These are phyloP conservation scores for Cavia porcellus DNA, from an alignment of 2,113 vertebrate genomes.

Conservation along the genomic window DNA sequence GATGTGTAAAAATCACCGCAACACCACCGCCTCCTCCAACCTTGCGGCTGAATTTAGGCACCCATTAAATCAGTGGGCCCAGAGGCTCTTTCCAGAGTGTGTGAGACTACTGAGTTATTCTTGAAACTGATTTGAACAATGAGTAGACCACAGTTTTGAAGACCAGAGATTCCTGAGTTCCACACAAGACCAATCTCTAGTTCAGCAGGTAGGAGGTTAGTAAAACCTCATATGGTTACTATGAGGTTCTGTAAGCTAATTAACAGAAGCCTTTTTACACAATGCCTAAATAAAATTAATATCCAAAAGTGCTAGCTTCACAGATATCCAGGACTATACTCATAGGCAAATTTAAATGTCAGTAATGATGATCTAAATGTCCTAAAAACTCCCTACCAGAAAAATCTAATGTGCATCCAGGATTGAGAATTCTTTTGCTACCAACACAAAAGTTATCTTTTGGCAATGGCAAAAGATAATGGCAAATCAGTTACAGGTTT, in stretches of 20 bases:
- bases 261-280: slow-evolving; percentile 16
- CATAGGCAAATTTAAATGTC: neutral
- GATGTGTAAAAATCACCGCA: slow-evolving; percentile 34
- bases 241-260: slow-evolving; percentile 2
- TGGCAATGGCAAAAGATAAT: neutral
- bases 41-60: slow-evolving; percentile 28
- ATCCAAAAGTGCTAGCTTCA: neutral
- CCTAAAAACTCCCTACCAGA: neutral
- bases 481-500: neutral
- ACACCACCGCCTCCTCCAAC: slow-evolving; percentile 35
- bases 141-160: slow-evolving; percentile 23
- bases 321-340: neutral
- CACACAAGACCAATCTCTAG: neutral
- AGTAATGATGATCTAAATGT: neutral
- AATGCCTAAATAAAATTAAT: neutral
- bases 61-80: neutral
- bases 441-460: neutral
- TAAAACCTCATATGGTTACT: neutral
- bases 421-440: neutral
- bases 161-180: neutral
- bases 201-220: neutral
- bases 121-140: slow-evolving; percentile 38
- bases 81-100: slow-evolving; percentile 15
- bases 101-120: slow-evolving; percentile 42
- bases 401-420: neutral